phyloP scores from a whole-genome alignment of 1,140 invertebrate genomes.

The Antheraea mylitta region DNA sequence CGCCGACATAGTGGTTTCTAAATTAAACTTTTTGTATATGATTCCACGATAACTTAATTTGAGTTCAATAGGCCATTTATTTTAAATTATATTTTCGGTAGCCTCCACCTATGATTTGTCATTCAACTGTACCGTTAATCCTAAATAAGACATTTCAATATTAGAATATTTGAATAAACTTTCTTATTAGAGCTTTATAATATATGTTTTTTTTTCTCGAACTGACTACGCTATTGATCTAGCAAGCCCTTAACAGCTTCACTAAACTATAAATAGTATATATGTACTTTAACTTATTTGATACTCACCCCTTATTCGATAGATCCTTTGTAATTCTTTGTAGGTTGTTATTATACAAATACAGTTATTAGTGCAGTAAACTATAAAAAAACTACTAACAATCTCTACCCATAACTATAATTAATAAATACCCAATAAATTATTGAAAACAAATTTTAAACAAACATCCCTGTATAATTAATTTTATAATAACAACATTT shows the following conservation, averaged over 20 bases:
- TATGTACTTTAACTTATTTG: too few relatives aligned
- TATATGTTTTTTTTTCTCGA: too few relatives aligned
- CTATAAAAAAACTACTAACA: background rate
- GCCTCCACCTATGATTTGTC: conserved; percentile 2
- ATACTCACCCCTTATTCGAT: too few relatives aligned
- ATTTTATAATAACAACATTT: conserved; percentile 8
- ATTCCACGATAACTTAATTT: conserved; percentile 5
- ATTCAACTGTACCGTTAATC: background rate
- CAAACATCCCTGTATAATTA: conserved; percentile 9
- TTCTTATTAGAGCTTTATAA: too few relatives aligned
- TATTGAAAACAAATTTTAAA: conserved; percentile 8
- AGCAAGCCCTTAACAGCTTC: too few relatives aligned
- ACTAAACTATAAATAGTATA: too few relatives aligned
- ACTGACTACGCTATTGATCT: too few relatives aligned
- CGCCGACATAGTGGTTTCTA: conserved; percentile 70
- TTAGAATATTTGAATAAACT: background rate
- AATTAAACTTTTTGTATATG: conserved; percentile 63
- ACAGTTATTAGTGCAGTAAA: too few relatives aligned
- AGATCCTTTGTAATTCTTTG: too few relatives aligned
- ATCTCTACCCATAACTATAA: background rate
- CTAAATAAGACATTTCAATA: background rate
- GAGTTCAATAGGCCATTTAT: conserved; percentile 7
- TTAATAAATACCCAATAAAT: conserved; percentile 10
- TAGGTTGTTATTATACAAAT: too few relatives aligned
- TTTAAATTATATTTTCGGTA: conserved; percentile 7